A percentile compares a stretch with the other conserved stretches of the same genome.
Evolutionary conservation across 2,888 invertebrate species (phyloP).

Genomic region (Diaperis boleti): DNA sequence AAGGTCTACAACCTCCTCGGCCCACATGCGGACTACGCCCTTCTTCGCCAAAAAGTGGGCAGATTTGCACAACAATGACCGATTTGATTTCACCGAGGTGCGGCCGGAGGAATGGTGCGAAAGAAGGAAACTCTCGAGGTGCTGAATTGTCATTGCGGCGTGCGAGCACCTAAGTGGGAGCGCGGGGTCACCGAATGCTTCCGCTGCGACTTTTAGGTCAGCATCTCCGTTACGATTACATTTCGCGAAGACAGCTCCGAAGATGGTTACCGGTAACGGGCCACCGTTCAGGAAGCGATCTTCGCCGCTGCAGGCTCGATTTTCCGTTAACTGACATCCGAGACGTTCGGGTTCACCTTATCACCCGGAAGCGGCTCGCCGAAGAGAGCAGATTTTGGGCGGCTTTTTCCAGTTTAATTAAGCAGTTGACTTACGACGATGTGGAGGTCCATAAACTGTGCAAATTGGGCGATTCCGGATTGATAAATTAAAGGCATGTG

Average conservation of each 20-base stretch:
- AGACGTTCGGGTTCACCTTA: slow-evolving; percentile 33
- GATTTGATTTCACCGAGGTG: too few species aligned
- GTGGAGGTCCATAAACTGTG: too few species aligned
- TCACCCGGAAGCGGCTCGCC: slow-evolving; percentile 24
- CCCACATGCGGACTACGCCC: slow-evolving; percentile 21
- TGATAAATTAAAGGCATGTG: too few species aligned
- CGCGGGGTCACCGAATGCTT: slow-evolving; percentile 16
- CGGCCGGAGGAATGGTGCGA: too few species aligned
- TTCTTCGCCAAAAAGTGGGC: slow-evolving; percentile 22
- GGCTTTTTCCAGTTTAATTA: too few species aligned
- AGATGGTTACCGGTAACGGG: slow-evolving; percentile 41
- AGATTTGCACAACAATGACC: slow-evolving; percentile 9
- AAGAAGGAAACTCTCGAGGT: too few species aligned
- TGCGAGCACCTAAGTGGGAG: too few species aligned
- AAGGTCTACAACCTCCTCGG: slow-evolving; percentile 31
- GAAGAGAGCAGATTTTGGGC: neutral
- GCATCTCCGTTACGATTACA: slow-evolving; percentile 36
- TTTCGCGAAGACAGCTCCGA: slow-evolving; percentile 39
- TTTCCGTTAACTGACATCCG: slow-evolving; percentile 51
- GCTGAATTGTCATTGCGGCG: too few species aligned
- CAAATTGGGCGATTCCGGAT: too few species aligned
- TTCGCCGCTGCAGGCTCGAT: slow-evolving; percentile 46
- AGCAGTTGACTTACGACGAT: too few species aligned
- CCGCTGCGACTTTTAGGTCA: slow-evolving; percentile 34
- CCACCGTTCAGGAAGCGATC: slow-evolving; percentile 47